Conservation (phyloP, 2,888 invertebrate species). For the Unio delphinus region DNA sequence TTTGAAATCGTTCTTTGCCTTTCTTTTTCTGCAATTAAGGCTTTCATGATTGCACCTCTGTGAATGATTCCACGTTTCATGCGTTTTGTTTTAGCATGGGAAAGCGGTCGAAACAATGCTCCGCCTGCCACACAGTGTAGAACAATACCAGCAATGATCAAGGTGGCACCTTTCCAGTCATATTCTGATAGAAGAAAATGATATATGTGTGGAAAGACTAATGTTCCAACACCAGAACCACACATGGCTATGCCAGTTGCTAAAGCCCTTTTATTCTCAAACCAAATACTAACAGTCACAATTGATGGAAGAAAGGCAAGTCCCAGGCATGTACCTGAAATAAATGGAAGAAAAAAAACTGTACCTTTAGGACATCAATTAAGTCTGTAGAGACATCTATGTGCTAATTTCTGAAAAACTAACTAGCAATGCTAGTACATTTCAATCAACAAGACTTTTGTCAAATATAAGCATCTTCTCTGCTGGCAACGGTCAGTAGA, state of each 20-base stretch:
- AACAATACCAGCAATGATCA: constrained; percentile 86
- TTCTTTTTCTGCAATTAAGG: constrained; percentile 68
- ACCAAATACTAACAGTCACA: constrained; percentile 95
- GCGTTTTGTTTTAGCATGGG: constrained; percentile 45
- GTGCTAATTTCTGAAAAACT: not conserved
- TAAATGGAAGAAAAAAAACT: constrained; percentile 3
- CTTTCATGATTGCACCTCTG: constrained; percentile 67
- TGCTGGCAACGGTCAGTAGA: no score
- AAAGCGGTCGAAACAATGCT: constrained; percentile 87
- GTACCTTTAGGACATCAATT: not conserved
- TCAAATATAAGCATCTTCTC: no score
- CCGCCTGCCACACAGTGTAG: constrained; percentile 86
- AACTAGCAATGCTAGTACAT: no score
- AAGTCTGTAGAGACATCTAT: not conserved
- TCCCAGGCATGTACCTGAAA: constrained; percentile 83
- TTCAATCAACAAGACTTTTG: no score
- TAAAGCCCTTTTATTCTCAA: constrained; percentile 93
- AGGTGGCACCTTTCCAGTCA: constrained; percentile 82
- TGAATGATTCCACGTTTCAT: constrained; percentile 55
- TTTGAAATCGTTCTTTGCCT: constrained; percentile 69
- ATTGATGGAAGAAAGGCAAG: constrained; percentile 96
- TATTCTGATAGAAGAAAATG: constrained; percentile 47
- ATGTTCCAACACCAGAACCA: constrained; percentile 94
- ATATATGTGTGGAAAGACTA: constrained; percentile 84
- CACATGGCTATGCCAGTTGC: constrained; percentile 96